phyloP scores from a whole-genome alignment of 2,888 invertebrate species.

The Heliconius cydno region DNA sequence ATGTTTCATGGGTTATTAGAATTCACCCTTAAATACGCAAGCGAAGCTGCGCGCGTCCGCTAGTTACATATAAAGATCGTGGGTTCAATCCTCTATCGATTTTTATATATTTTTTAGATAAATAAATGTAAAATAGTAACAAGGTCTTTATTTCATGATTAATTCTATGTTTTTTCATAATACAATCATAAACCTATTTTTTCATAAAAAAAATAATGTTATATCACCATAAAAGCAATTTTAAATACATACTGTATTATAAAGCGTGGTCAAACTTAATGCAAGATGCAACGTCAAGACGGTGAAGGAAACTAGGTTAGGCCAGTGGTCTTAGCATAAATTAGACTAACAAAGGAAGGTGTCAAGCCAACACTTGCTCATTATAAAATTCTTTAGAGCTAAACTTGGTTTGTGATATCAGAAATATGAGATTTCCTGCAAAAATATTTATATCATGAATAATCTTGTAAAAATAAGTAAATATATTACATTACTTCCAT shows the following conservation, averaged over 20 bases:
- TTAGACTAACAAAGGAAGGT: constrained; percentile 14
- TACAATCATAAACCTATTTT: too few species aligned
- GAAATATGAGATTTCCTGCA: background rate
- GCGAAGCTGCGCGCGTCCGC: too few species aligned
- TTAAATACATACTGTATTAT: constrained; percentile 2
- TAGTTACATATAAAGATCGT: too few species aligned
- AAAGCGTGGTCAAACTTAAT: constrained; percentile 8
- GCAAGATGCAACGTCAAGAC: constrained; percentile 12
- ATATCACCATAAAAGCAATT: background rate
- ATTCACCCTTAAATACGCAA: too few species aligned
- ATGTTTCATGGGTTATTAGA: too few species aligned
- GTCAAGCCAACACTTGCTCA: constrained; percentile 19
- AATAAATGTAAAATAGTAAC: too few species aligned
- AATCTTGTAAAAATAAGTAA: background rate
- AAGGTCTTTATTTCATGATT: too few species aligned
- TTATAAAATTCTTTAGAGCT: constrained; percentile 18
- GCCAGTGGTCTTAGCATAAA: constrained; percentile 22
- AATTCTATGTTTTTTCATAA: too few species aligned
- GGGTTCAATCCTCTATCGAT: too few species aligned
- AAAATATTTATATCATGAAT: background rate
- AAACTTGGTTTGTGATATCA: background rate
- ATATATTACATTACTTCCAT: too few species aligned
- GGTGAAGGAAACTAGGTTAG: constrained; percentile 15
- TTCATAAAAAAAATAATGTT: background rate
- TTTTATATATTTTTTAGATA: too few species aligned